A percentile compares a stretch with the other conserved stretches of the same genome.
Evolutionary conservation across 2,888 invertebrate species (phyloP).

Genomic region (Periphyllus acericola): DNA sequence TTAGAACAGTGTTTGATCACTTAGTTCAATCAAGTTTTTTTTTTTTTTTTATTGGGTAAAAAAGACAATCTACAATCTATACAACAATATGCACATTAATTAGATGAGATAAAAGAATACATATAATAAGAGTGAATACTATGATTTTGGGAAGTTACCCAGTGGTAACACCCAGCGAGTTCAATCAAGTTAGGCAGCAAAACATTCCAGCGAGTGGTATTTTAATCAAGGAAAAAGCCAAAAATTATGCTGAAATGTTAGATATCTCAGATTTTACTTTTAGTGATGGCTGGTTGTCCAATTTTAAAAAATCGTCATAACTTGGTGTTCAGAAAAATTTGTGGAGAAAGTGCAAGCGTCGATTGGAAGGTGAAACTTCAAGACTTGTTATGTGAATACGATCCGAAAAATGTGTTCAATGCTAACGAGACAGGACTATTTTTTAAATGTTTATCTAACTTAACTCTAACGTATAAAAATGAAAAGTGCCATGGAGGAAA

Average conservation of each 20-base stretch:
- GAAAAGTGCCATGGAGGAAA: conserved; percentile 66
- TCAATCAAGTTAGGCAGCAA: conserved; percentile 7
- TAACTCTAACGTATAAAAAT: conserved; percentile 65
- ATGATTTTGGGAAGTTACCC: no score
- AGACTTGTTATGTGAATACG: not conserved
- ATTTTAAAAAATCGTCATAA: conserved; percentile 63
- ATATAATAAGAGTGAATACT: no score
- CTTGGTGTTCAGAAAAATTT: conserved; percentile 64
- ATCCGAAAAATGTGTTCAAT: conserved; percentile 65
- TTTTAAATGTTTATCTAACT: conserved; percentile 65
- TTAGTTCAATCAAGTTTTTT: no score
- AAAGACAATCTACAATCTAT: no score
- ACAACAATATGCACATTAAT: no score
- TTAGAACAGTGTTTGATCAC: conserved; percentile 16
- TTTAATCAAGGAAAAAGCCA: conserved; percentile 62
- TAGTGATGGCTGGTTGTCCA: conserved; percentile 65
- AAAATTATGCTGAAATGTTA: no score
- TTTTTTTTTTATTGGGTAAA: no score
- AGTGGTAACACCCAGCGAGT: no score
- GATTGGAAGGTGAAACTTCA: not conserved
- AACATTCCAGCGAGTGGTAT: conserved; percentile 55
- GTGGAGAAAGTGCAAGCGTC: conserved; percentile 64
- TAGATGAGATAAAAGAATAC: no score
- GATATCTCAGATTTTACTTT: no score
- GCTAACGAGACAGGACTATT: conserved; percentile 65